These are phyloP conservation scores for Brevimyrus niger DNA, from an alignment of 2,113 vertebrate genomes.

Conservation along the genomic window DNA sequence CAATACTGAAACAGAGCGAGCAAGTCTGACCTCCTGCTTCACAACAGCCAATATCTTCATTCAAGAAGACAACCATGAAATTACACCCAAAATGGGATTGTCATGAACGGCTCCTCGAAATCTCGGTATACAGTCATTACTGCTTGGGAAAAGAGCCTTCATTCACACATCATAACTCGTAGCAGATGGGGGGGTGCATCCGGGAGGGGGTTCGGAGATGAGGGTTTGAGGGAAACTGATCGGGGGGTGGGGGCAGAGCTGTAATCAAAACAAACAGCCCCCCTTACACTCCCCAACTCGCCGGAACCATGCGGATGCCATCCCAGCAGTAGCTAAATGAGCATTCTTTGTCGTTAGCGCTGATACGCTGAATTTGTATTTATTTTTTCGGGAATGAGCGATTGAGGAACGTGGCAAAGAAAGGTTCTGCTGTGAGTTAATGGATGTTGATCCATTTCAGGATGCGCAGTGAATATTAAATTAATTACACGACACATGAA, in stretches of 20 bases:
- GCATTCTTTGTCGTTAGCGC: background rate
- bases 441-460: slow-evolving; percentile 8
- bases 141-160: slow-evolving; percentile 93
- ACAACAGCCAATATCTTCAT: slow-evolving; percentile 99
- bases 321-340: background rate
- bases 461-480: background rate
- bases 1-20: slow-evolving; percentile 97
- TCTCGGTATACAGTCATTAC: slow-evolving; percentile 99
- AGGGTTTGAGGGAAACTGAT: slow-evolving; percentile 37
- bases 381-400: background rate
- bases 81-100: slow-evolving; percentile 99
- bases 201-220: slow-evolving; percentile 23
- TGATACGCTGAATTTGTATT: background rate
- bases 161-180: slow-evolving; percentile 97
- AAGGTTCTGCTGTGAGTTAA: background rate
- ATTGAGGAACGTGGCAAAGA: background rate
- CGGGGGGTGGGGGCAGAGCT: slow-evolving; percentile 10
- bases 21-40: slow-evolving; percentile 99
- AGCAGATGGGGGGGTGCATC: slow-evolving; percentile 63
- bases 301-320: background rate
- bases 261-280: slow-evolving; percentile 36
- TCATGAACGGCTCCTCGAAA: slow-evolving; percentile 99
- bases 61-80: slow-evolving; percentile 99
- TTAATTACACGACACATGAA: slow-evolving; percentile 4
- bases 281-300: background rate